A percentile compares a stretch with the other conserved stretches of the same genome.
phyloP scores from a whole-genome alignment of 1,140 invertebrate genomes.

The Micrasema minimum region DNA sequence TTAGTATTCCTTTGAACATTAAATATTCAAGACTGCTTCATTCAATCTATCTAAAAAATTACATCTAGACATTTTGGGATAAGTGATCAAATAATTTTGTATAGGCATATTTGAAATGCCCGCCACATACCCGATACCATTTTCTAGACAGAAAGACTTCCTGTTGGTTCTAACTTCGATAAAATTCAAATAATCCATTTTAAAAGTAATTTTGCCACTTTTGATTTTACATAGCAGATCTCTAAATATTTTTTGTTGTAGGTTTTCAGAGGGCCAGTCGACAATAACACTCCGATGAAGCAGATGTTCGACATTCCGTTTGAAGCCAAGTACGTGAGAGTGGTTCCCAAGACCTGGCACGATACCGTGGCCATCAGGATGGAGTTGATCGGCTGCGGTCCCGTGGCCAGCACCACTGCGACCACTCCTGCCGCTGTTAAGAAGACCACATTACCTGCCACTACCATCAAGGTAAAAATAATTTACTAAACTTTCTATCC shows the following conservation, averaged over 20 bases:
- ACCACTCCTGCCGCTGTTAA: constrained; percentile 7
- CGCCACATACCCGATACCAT: neutral
- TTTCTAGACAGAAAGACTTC: neutral
- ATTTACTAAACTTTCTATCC: too few relatives aligned
- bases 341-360: constrained; percentile 82
- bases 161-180: too few relatives aligned
- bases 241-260: constrained; percentile 57
- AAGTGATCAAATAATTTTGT: neutral
- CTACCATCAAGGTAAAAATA: constrained; percentile 4
- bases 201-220: too few relatives aligned
- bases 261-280: constrained; percentile 78
- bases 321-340: constrained; percentile 76
- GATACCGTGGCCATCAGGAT: constrained; percentile 76
- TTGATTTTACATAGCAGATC: too few relatives aligned
- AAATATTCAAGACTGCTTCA: neutral
- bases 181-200: too few relatives aligned
- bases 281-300: constrained; percentile 68
- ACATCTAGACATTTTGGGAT: too few relatives aligned
- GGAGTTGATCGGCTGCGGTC: constrained; percentile 79
- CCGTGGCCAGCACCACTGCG: constrained; percentile 39
- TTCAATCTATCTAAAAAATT: neutral
- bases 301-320: constrained; percentile 74
- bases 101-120: neutral
- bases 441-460: constrained; percentile 11
- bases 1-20: neutral